Conservation (phyloP, 2,888 invertebrate genomes). For the Cepaea hortensis region DNA sequence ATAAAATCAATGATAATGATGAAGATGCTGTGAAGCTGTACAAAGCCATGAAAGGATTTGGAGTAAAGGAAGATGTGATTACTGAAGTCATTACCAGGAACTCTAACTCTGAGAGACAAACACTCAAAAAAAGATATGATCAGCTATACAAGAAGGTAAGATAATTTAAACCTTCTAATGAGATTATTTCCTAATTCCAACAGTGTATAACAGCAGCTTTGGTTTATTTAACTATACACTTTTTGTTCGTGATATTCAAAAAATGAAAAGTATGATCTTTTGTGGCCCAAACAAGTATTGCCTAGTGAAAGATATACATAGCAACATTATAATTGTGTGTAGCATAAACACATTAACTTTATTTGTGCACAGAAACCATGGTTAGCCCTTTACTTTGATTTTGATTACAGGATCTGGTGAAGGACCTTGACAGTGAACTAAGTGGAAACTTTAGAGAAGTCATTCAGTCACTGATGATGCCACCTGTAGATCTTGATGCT, state of each 20-base stretch:
- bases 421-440: conserved; percentile 67
- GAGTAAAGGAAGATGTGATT: conserved; percentile 64
- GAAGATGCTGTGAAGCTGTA: conserved; percentile 67
- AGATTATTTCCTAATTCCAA: no score
- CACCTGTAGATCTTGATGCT: conserved; percentile 69
- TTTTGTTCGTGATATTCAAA: no score
- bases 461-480: conserved; percentile 67
- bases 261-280: no score
- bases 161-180: not conserved
- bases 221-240: no score
- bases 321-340: no score
- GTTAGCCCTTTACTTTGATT: not conserved
- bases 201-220: no score
- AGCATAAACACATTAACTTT: no score
- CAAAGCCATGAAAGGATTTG: conserved; percentile 65
- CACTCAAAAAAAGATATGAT: conserved; percentile 58
- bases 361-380: no score
- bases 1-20: conserved; percentile 46
- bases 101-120: conserved; percentile 69
- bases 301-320: not conserved
- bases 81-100: conserved; percentile 65
- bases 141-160: conserved; percentile 38
- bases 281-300: no score
- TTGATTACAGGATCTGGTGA: conserved; percentile 61
- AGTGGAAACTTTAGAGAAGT: conserved; percentile 70